These are phyloP conservation scores for Zosterops borbonicus DNA, from an alignment of 2,113 vertebrate genomes.

Conservation along the genomic window DNA sequence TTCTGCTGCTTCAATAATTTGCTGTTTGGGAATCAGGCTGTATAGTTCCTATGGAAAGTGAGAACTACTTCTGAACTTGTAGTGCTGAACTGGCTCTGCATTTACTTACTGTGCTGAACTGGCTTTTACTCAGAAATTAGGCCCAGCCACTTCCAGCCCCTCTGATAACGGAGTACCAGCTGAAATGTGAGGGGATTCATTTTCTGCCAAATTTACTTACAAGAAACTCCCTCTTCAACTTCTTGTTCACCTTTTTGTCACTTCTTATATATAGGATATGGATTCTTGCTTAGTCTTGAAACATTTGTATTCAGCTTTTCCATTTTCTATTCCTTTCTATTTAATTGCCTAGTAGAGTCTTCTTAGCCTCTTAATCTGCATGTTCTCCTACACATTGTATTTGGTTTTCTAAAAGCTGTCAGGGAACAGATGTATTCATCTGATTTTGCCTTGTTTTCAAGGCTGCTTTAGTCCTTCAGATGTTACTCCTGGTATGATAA, in stretches of 20 bases:
- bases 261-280: not conserved
- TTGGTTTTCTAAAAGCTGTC: not conserved
- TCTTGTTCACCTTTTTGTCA: not conserved
- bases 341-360: not conserved
- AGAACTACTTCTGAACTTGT: not conserved
- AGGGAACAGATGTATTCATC: not conserved
- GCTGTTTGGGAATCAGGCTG: not conserved
- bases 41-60: not conserved
- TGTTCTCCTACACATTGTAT: not conserved
- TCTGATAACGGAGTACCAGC: not conserved
- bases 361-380: not conserved
- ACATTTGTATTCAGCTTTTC: not conserved
- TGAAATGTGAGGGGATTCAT: not conserved
- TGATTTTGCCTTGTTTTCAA: not conserved
- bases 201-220: not conserved
- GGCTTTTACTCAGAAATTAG: not conserved
- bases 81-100: not conserved
- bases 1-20: not conserved
- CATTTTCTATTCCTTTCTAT: not conserved
- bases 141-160: no score
- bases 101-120: not conserved
- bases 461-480: not conserved
- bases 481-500: not conserved
- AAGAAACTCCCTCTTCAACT: not conserved
- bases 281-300: not conserved